Conservation (phyloP, 2,113 vertebrate genomes). For the Channa argus region DNA sequence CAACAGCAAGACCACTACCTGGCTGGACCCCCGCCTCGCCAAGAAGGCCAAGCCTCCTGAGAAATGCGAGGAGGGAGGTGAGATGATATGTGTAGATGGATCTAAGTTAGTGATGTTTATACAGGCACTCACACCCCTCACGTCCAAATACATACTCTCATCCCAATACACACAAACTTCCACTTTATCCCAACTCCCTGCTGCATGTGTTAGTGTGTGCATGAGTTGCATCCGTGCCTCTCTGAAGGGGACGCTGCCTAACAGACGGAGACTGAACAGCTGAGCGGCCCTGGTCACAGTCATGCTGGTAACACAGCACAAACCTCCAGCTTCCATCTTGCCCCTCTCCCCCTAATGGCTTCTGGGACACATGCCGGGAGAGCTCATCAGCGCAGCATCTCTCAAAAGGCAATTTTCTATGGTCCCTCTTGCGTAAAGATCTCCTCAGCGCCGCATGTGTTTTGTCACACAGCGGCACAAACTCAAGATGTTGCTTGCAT, state of each 20-base stretch:
- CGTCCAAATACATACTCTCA: not conserved
- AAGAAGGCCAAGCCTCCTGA: conserved; percentile 98
- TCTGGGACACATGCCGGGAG: conserved; percentile 63
- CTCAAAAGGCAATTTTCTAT: conserved; percentile 71
- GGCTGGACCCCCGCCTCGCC: conserved; percentile 97
- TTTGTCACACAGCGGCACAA: conserved; percentile 58
- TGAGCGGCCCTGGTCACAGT: conserved; percentile 30
- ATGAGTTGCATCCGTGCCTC: conserved; percentile 10
- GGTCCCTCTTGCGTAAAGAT: conserved; percentile 68
- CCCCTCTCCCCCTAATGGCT: conserved; percentile 65
- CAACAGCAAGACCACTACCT: conserved; percentile 98
- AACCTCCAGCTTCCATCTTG: conserved; percentile 29
- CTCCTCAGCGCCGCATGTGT: conserved; percentile 55
- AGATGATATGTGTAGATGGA: conserved; percentile 34
- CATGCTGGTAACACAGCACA: conserved; percentile 51
- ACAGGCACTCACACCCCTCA: not conserved
- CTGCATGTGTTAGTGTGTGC: conserved; percentile 4
- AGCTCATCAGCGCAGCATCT: conserved; percentile 71
- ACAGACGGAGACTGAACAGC: conserved; percentile 55
- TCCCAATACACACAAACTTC: not conserved
- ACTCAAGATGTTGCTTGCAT: conserved; percentile 37
- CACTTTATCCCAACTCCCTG: conserved; percentile 3
- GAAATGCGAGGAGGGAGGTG: conserved; percentile 98
- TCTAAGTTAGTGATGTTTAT: not conserved
- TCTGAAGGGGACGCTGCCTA: conserved; percentile 39